Percentiles rank a stretch among this genome's conserved stretches.
Evolutionary conservation across 92 coral and sea anemone genomes (phyloP).

Genomic region (Meandrina meandrites): DNA sequence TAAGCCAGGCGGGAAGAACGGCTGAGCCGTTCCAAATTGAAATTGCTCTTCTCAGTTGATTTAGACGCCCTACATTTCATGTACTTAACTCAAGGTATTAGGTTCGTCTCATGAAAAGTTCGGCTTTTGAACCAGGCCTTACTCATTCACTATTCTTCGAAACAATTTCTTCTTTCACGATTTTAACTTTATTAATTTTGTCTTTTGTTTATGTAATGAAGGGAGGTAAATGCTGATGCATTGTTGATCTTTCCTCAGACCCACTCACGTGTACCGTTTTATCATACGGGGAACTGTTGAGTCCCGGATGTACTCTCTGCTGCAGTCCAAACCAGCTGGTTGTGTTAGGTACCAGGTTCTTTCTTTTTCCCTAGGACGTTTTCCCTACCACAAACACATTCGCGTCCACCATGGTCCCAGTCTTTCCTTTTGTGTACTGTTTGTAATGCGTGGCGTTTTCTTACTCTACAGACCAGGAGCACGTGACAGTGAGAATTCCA

Average conservation of each 20-base stretch:
- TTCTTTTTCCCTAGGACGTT: not conserved
- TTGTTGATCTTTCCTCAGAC: slow-evolving; percentile 58
- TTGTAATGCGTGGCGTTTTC: not conserved
- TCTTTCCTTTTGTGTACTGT: not conserved
- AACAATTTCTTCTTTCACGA: too few species aligned
- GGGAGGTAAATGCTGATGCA: too few species aligned
- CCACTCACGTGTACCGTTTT: slow-evolving; percentile 92
- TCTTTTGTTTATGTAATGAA: too few species aligned
- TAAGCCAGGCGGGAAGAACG: too few species aligned
- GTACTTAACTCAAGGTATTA: too few species aligned
- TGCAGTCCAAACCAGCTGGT: slow-evolving; percentile 69
- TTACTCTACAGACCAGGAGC: slow-evolving; percentile 63
- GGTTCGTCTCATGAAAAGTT: too few species aligned
- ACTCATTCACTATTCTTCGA: too few species aligned
- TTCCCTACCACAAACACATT: not conserved
- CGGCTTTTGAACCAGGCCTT: too few species aligned
- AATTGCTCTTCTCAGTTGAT: too few species aligned
- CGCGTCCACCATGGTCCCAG: not conserved
- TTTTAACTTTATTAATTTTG: too few species aligned
- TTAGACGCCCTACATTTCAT: too few species aligned
- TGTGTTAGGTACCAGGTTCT: slow-evolving; percentile 63
- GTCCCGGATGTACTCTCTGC: slow-evolving; percentile 82
- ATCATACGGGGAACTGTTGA: slow-evolving; percentile 91
- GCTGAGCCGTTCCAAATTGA: too few species aligned
- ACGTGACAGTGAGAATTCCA: slow-evolving; percentile 82